These are phyloP conservation scores for Tinea trinotella DNA, from an alignment of 2,888 invertebrate species.

Conservation along the genomic window DNA sequence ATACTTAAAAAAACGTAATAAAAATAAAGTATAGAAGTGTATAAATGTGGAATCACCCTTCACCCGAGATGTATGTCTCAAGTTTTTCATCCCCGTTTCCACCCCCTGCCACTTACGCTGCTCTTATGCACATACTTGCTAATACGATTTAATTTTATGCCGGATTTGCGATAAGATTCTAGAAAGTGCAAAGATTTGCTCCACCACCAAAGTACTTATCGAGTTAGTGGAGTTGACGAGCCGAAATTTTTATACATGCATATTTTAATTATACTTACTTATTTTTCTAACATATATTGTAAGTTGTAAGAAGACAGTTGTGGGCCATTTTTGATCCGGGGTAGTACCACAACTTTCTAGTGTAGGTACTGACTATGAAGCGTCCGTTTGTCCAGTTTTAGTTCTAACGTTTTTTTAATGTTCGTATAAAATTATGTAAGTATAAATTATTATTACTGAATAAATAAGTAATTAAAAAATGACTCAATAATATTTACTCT, in stretches of 20 bases:
- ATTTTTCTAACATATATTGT: too few relatives aligned
- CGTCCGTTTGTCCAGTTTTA: too few relatives aligned
- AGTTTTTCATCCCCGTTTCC: conserved; percentile 7
- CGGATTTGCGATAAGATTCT: conserved; percentile 76
- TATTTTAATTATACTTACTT: too few relatives aligned
- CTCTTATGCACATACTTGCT: conserved; percentile 33
- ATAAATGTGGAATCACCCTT: not conserved
- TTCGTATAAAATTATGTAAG: too few relatives aligned
- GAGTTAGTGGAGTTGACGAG: conserved; percentile 12
- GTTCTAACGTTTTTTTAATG: too few relatives aligned
- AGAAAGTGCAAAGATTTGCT: conserved; percentile 28
- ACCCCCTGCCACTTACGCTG: conserved; percentile 11
- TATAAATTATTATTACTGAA: too few relatives aligned
- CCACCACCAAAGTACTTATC: conserved; percentile 21
- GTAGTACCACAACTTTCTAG: too few relatives aligned
- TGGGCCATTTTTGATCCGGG: too few relatives aligned
- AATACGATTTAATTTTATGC: conserved; percentile 76
- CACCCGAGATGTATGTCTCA: not conserved
- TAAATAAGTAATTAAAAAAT: too few relatives aligned
- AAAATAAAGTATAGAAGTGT: not conserved
- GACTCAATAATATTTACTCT: too few relatives aligned
- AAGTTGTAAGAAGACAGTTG: too few relatives aligned
- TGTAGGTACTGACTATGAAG: too few relatives aligned
- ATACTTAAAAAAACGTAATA: not conserved
- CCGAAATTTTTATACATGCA: conserved; percentile 5